Evolutionary conservation across 2,113 vertebrate species (phyloP), one percentile per base, ranked within the genome.

Genomic region (Halichoeres trimaculatus): DNA sequence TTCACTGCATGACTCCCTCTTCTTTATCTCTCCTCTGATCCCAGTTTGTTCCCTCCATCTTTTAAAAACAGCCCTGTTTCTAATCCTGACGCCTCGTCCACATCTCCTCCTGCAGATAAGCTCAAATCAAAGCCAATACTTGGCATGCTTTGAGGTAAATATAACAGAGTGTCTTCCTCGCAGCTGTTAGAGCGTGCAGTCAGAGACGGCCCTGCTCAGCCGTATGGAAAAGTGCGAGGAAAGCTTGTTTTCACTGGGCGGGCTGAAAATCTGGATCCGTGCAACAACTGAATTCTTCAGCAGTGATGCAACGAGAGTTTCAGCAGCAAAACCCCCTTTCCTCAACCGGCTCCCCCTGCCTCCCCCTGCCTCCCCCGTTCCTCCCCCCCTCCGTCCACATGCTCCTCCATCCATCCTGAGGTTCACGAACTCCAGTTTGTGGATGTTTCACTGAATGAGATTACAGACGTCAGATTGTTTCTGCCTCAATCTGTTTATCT

Each of bases 231-330:
- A 84, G 70, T 67, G 80, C 16, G 22, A 45, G 70, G 79, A 79
- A 81, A 72, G 62, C 45, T 73, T 70, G 74, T 79, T 87, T 84
- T 87, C 74, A 35, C 14, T 45, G 47, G 66, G 17, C 38, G 48
- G 67, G 54, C 63, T 43, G 41, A 85, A 83, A 83, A 78, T 86
- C 83, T 91, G 82, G 84, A 88, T 67, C 76, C 70, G 65, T 1
- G 68, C 84, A 89, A 48, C 41, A 81, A 71, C 76, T 35, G 66
- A 87, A 93, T 93, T 93, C 91, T 64, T 89, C 79, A 76, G 47
- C 73, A 52, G 56, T 92, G 90, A 93, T 89, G 91, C 90, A 91
- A 92, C 50, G 35, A 69, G 69, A 83, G 82, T 71, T 88, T 88
- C 70, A 53, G 38, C 67, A 68, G 58, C 45, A 81, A 67, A 48